Base-by-base conservation (phyloP, 92 coral and sea anemone species). In the Metridium senile region DNA sequence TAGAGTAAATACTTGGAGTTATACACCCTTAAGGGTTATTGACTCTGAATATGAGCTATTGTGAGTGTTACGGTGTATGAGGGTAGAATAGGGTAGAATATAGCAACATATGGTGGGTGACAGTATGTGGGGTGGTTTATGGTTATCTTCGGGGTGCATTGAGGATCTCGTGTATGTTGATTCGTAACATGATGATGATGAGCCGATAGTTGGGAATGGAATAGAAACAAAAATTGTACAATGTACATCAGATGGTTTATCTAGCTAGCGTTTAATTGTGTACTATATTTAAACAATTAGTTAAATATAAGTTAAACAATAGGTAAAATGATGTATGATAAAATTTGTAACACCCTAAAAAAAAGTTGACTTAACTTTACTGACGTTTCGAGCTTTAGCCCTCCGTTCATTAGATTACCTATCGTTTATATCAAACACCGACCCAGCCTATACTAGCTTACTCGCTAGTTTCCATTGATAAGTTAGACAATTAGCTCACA, bases 51-150 rank as follows among this genome's bases (percentile, higher is more conserved):
- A 46, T 20, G 34, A 1, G 8, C 32, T 62, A 62, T 31, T 28
- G 25, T 0, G 22, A 52, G 51, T 49, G 21, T 46, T 66, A 33
- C 20, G 52, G 27, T 35, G 19, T 6, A 11, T 18, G 0, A 52
- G 67, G 61, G 82, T 33, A 11, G 0, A 1, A 29, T 31, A 43
- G 66, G 9, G 71, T 66, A 33, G 21, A 58, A 47, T 32, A 51
- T 4, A 22, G 57, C 16, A 77, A 77, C 82, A 77, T 22, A 77
- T 77, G 82, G 82, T 66, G 23, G 74, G 46, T 27, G 19, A 35
- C 32, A 9, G 23, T 26, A 4, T 59, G 66, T 26, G 1, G 22
- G 22, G 25, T 52, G 70, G 79, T 59, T 34, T 58, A 71, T 26
- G 70, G 80, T 75, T 63, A 75, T 75, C 82, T 65, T 20, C 11